phyloP scores from a whole-genome alignment of 2,113 vertebrate species.

The Cyanoliseus patagonus region DNA sequence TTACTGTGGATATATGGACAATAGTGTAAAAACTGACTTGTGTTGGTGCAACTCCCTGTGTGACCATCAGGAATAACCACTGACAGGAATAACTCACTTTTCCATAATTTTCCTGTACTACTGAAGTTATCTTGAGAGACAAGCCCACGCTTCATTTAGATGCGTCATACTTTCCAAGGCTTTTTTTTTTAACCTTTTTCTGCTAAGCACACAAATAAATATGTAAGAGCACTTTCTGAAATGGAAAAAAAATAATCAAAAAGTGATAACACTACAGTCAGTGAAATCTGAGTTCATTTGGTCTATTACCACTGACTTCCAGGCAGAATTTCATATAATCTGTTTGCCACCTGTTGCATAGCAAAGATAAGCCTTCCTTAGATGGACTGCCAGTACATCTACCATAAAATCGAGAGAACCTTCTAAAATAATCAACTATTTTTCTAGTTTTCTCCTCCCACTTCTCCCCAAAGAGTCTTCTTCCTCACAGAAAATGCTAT shows the following conservation, averaged over 20 bases:
- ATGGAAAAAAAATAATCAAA: background rate
- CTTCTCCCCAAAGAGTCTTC: background rate
- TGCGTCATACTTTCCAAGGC: background rate
- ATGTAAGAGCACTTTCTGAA: slow-evolving; percentile 1
- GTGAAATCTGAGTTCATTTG: background rate
- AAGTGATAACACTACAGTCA: background rate
- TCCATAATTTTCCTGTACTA: background rate
- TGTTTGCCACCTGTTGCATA: background rate
- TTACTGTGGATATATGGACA: background rate
- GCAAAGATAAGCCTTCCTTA: background rate
- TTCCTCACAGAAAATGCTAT: background rate
- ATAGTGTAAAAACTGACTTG: background rate
- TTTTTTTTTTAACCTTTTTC: background rate
- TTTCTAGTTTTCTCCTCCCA: background rate
- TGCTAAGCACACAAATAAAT: slow-evolving; percentile 11
- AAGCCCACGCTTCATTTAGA: background rate
- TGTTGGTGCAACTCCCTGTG: background rate
- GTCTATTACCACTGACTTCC: background rate
- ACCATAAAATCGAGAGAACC: background rate
- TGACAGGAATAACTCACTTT: background rate
- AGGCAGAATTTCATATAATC: slow-evolving; percentile 1
- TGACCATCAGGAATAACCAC: background rate
- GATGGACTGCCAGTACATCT: background rate
- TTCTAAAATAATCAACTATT: background rate
- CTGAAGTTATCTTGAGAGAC: background rate